Conservation (phyloP, 1,140 invertebrate species). For the Trichoplusia ni region DNA sequence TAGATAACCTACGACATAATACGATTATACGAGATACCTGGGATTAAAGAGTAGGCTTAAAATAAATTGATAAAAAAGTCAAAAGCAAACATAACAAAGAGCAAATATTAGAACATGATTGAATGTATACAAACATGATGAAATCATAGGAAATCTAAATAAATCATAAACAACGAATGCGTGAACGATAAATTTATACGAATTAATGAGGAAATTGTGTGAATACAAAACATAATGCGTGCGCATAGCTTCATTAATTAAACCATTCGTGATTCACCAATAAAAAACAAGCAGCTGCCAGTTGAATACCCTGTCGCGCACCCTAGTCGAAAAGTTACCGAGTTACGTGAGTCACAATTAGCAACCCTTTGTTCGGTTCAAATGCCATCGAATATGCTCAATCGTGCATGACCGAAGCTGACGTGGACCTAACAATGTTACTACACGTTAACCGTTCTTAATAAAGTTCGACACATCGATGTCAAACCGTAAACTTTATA, state of each 20-base stretch:
- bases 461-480: constrained; percentile 21
- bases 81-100: too few species aligned
- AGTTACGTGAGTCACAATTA: constrained; percentile 18
- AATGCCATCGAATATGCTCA: constrained; percentile 24
- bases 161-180: background rate
- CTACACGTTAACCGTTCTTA: constrained; percentile 16
- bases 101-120: too few species aligned
- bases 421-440: constrained; percentile 29
- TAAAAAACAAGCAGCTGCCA: constrained; percentile 10
- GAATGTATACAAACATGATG: too few species aligned
- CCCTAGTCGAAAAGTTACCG: constrained; percentile 15
- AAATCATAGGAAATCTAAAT: constrained; percentile 7
- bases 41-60: too few species aligned
- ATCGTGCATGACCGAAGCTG: constrained; percentile 32
- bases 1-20: too few species aligned
- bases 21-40: too few species aligned
- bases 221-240: background rate
- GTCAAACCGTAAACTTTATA: too few species aligned
- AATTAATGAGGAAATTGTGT: constrained; percentile 18
- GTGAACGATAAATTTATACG: constrained; percentile 1
- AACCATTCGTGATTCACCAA: constrained; percentile 12
- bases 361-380: constrained; percentile 21
- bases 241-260: constrained; percentile 11
- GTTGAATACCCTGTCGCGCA: background rate
- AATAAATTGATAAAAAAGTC: too few species aligned